Base-by-base conservation (phyloP, 2,113 vertebrate genomes). In the Hydropotes inermis region DNA sequence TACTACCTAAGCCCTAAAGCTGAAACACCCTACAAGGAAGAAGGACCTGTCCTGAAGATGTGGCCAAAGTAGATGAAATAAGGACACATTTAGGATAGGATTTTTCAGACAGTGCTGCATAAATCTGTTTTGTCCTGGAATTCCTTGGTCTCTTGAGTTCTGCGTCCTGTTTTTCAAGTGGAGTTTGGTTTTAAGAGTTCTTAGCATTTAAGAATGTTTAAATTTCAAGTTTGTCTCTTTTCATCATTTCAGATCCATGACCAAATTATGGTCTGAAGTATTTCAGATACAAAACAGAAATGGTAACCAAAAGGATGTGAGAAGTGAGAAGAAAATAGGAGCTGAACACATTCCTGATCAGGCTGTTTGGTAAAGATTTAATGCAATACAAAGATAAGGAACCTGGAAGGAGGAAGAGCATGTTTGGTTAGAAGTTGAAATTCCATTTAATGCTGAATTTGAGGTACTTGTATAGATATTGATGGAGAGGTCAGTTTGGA, bases 371-470 rank as follows among this genome's bases (percentile, higher is more conserved):
- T 84, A 96, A 96, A 92, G 50, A 45, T 43, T 79, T 57, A 43
- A 33, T 47, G 57, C 27, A 88, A 36, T 21, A 52, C 23, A 55
- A 91, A n/a, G 39, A n/a, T 76, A 87, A 91, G 43, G 43, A 97
- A 89, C n/a, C 54, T n/a, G 23, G n/a, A 28, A 84, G 33, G 55
- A 91, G 47, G 50, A 94, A 91, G 27, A 83, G 23, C 15, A 55
- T 74, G 43, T 97, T 45, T 94, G 54, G n/a, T 57, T 15, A 89
- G 85, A 86, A 94, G 58, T 6, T 89, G 54, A 96, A 95, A 97
- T 86, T 85, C 43, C 28, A 91, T 87, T 93, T 95, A 16, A 93
- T 87, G 36, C 5, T 85, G 55, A 87, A 61, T 61, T 55, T 74
- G 10, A 95, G 28, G 57, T 84, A 27, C 21, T 25, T 33, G 0